These are phyloP conservation scores for Pseudomyrmex cubaensis DNA, from an alignment of 1,140 invertebrate species.

Conservation along the genomic window DNA sequence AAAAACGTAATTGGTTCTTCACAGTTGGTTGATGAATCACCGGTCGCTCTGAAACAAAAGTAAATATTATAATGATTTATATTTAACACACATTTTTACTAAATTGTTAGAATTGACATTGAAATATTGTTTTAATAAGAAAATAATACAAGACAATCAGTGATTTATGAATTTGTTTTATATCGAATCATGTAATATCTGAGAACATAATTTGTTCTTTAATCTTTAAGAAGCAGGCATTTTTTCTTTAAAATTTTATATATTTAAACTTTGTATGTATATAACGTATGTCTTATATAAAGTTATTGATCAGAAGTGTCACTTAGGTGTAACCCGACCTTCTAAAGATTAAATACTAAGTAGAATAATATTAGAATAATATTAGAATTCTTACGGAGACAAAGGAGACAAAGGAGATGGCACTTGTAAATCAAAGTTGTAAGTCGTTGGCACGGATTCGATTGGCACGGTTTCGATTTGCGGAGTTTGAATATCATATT, in stretches of 20 bases:
- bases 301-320: too few relatives aligned
- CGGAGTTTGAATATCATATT: conserved; percentile 33
- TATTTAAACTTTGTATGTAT: too few relatives aligned
- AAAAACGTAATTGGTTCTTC: conserved; percentile 4
- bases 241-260: too few relatives aligned
- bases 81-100: background rate
- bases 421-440: conserved; percentile 40
- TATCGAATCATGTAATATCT: background rate
- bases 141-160: too few relatives aligned
- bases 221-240: too few relatives aligned
- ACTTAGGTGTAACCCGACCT: too few relatives aligned
- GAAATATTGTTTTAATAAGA: too few relatives aligned
- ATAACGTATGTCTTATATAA: too few relatives aligned
- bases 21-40: too few relatives aligned
- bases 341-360: background rate
- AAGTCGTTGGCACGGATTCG: background rate
- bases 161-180: background rate
- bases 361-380: background rate
- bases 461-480: background rate
- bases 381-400: conserved; percentile 50
- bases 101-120: too few relatives aligned
- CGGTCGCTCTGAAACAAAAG: conserved; percentile 8
- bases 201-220: background rate
- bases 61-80: background rate
- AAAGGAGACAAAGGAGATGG: conserved; percentile 2